These are phyloP conservation scores for Scotopteryx bipunctaria DNA, from an alignment of 2,888 invertebrate species.

Conservation along the genomic window DNA sequence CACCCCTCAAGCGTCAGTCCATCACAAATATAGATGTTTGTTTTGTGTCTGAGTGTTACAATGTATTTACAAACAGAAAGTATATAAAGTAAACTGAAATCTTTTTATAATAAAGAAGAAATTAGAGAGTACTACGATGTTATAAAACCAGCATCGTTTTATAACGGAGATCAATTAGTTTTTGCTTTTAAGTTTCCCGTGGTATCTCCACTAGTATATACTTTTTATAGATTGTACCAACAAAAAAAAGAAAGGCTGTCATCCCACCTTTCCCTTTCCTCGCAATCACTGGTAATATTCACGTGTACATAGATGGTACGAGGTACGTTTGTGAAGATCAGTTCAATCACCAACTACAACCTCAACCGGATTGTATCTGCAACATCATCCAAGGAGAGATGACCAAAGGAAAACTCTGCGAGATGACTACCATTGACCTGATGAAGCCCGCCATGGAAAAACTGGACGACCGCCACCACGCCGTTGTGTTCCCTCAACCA, in stretches of 20 bases:
- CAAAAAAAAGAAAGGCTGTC: not conserved
- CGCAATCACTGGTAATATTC: conserved; percentile 1
- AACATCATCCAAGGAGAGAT: not conserved
- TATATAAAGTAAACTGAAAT: conserved; percentile 28
- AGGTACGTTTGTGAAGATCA: not conserved
- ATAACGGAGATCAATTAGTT: not conserved
- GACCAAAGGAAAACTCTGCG: not conserved
- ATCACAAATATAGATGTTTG: too few species aligned
- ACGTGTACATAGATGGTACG: conserved; percentile 6
- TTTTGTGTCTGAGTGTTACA: too few species aligned
- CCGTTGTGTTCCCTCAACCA: not conserved
- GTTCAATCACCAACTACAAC: not conserved
- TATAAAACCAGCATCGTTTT: conserved; percentile 25
- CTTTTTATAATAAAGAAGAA: conserved; percentile 24
- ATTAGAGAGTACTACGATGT: conserved; percentile 32
- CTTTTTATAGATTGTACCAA: not conserved
- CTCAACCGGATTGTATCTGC: not conserved
- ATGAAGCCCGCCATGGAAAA: not conserved
- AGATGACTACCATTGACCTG: not conserved
- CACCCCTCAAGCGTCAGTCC: too few species aligned
- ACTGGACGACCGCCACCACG: conserved; percentile 6
- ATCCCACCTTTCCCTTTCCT: conserved; percentile 1
- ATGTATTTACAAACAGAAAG: too few species aligned
- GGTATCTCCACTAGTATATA: not conserved
- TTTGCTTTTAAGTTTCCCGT: not conserved